Percentiles rank a stretch among this genome's conserved stretches.
Conservation (phyloP, 2,888 invertebrate species). For the Dilophus febrilis region DNA sequence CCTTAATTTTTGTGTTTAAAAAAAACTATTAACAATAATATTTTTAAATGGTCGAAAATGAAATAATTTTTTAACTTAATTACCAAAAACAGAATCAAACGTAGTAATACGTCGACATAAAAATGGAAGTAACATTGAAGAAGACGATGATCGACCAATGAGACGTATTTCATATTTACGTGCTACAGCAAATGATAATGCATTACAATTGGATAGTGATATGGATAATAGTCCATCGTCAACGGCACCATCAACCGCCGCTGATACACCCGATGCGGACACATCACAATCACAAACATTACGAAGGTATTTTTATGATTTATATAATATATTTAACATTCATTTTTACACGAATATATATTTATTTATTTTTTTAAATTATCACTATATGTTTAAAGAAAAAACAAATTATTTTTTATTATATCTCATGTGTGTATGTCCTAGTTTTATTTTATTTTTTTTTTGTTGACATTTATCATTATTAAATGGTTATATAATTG, state of each 20-base stretch:
- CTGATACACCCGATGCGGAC: slow-evolving; percentile 12
- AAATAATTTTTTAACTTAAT: neutral
- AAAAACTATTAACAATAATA: no score
- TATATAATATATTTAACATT: no score
- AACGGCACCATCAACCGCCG: slow-evolving; percentile 4
- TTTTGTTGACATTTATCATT: no score
- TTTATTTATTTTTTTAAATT: no score
- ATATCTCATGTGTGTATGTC: neutral
- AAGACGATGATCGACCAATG: slow-evolving; percentile 72
- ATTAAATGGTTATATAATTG: no score
- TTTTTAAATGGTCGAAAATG: neutral
- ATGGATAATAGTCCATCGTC: slow-evolving; percentile 12
- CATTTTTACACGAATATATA: no score
- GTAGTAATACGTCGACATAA: slow-evolving; percentile 24
- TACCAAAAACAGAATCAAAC: slow-evolving; percentile 1
- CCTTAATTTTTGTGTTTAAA: no score
- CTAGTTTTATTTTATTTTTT: neutral
- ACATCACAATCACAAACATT: slow-evolving; percentile 32
- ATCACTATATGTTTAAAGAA: no score
- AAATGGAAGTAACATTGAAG: slow-evolving; percentile 29
- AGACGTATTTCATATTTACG: slow-evolving; percentile 87
- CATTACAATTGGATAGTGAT: slow-evolving; percentile 56
- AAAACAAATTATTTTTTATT: no score
- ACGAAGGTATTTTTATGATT: slow-evolving; percentile 38
- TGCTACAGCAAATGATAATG: slow-evolving; percentile 67